These are phyloP conservation scores for Hepsetus odoe DNA, from an alignment of 2,113 vertebrate species.

Conservation along the genomic window DNA sequence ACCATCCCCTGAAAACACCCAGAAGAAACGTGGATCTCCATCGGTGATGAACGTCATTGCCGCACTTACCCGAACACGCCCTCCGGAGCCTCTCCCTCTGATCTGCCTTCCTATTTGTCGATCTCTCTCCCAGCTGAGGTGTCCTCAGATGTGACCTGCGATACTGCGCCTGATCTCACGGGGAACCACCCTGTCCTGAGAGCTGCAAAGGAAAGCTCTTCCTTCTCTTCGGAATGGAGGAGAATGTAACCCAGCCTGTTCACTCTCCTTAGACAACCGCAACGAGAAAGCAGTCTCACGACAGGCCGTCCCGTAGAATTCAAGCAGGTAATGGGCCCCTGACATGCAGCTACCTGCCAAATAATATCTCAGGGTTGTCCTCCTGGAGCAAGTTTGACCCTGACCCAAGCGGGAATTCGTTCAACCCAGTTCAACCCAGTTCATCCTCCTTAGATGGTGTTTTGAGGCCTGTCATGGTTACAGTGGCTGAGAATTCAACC, in stretches of 20 bases:
- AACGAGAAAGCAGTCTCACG: background rate
- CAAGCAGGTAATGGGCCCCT: background rate
- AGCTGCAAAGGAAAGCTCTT: background rate
- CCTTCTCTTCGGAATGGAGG: background rate
- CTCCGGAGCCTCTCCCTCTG: background rate
- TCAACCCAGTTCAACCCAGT: background rate
- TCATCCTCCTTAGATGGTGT: no score
- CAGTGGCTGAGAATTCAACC: no score
- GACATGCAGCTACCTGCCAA: background rate
- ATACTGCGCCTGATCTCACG: background rate
- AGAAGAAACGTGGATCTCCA: no score
- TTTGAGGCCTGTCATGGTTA: no score
- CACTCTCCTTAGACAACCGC: constrained; percentile 6
- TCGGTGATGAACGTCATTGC: no score
- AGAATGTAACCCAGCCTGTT: constrained; percentile 63
- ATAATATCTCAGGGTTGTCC: background rate
- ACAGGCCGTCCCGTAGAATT: background rate
- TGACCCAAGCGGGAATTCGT: no score
- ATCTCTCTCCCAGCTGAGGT: background rate
- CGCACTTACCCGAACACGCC: constrained; percentile 41
- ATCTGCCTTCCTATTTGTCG: background rate
- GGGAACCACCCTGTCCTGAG: background rate
- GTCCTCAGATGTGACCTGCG: background rate
- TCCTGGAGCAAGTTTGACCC: background rate
- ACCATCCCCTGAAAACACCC: no score